Evolutionary conservation across 2,888 invertebrate species (phyloP).

Genomic region (Serripes groenlandicus): DNA sequence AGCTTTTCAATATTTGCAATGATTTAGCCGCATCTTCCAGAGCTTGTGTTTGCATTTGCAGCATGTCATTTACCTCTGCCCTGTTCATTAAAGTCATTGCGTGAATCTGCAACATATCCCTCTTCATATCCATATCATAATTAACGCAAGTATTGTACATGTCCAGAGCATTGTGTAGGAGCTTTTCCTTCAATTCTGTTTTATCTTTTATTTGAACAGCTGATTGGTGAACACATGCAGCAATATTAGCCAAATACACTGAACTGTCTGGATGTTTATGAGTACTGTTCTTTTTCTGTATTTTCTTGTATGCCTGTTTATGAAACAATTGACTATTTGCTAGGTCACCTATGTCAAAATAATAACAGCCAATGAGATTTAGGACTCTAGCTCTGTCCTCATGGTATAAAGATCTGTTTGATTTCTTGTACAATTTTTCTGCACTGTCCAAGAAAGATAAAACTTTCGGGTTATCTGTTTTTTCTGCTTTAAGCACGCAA

Average conservation of each 20-base stretch:
- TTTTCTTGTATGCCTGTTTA: conserved; percentile 17
- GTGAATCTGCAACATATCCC: not conserved
- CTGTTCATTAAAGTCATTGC: conserved; percentile 18
- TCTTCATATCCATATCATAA: conserved; percentile 17
- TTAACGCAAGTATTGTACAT: conserved; percentile 15
- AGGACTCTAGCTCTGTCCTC: conserved; percentile 12
- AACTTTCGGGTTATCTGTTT: not conserved
- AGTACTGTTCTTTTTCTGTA: not conserved
- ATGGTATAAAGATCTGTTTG: not conserved
- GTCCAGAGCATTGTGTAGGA: conserved; percentile 20
- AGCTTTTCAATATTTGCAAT: conserved; percentile 18
- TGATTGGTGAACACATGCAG: conserved; percentile 39
- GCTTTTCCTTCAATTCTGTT: conserved; percentile 6
- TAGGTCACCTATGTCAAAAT: conserved; percentile 21
- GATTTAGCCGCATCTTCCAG: conserved; percentile 26
- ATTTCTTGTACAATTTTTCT: not conserved
- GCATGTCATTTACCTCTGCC: conserved; percentile 26
- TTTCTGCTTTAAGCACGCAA: not conserved
- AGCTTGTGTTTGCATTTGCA: conserved; percentile 21
- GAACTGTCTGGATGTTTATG: conserved; percentile 6
- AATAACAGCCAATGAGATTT: conserved; percentile 35
- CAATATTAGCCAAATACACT: conserved; percentile 43
- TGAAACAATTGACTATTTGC: conserved; percentile 20
- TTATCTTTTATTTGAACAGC: conserved; percentile 3
- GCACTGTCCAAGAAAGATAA: not conserved